phyloP scores from a whole-genome alignment of 2,888 invertebrate genomes.

The Acrobasis suavella region DNA sequence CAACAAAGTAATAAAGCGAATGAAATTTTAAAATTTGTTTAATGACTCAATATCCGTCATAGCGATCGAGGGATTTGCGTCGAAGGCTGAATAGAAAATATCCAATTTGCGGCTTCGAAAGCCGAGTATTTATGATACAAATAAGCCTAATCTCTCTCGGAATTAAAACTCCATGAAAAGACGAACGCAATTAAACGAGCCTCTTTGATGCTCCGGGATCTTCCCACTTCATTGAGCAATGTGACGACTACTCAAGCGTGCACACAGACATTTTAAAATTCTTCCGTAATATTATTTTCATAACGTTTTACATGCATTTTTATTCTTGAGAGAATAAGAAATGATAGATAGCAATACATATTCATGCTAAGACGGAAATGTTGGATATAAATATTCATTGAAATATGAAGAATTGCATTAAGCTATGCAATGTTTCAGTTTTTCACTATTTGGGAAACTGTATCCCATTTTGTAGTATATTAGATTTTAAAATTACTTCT shows the following conservation, averaged over 20 bases:
- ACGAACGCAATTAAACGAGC: slow-evolving; percentile 49
- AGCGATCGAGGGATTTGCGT: slow-evolving; percentile 7
- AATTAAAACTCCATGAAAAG: slow-evolving; percentile 36
- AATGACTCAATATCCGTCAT: neutral
- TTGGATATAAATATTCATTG: neutral
- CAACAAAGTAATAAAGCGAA: neutral
- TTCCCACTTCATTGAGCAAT: slow-evolving; percentile 56
- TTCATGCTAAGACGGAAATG: too few relatives aligned
- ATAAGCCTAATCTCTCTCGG: slow-evolving; percentile 32
- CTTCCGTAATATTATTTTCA: slow-evolving; percentile 4
- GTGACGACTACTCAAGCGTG: slow-evolving; percentile 45
- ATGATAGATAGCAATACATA: neutral
- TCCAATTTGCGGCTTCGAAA: slow-evolving; percentile 27
- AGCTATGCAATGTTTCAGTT: neutral
- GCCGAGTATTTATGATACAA: slow-evolving; percentile 23
- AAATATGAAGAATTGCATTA: neutral
- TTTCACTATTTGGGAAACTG: neutral
- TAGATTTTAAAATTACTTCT: slow-evolving; percentile 34
- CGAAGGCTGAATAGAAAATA: slow-evolving; percentile 9
- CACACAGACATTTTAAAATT: slow-evolving; percentile 47
- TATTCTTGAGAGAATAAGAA: slow-evolving; percentile 1
- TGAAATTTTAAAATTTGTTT: neutral
- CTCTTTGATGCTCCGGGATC: slow-evolving; percentile 53
- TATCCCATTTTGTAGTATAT: slow-evolving; percentile 32
- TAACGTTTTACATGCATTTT: slow-evolving; percentile 5